These are phyloP conservation scores for Aphidius colemani DNA, from an alignment of 2,888 invertebrate genomes.

Conservation along the genomic window DNA sequence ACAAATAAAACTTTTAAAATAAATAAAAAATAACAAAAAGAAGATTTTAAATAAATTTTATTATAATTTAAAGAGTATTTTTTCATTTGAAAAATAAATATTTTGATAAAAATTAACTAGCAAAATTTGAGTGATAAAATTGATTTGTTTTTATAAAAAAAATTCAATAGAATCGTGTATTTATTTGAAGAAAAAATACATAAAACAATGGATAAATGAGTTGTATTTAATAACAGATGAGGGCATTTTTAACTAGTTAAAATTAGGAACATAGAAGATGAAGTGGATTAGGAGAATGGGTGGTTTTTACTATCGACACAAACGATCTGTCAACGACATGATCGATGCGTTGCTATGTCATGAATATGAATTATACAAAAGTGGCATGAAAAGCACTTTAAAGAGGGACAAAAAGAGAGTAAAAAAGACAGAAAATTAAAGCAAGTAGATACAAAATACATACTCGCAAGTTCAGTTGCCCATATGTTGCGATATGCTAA, in stretches of 20 bases:
- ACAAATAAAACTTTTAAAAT: no score
- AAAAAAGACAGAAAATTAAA: conserved; percentile 4
- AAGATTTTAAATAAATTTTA: no score
- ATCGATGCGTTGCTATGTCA: conserved; percentile 26
- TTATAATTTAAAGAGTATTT: no score
- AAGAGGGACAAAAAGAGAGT: conserved; percentile 4
- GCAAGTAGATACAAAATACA: background rate
- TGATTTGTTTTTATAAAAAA: no score
- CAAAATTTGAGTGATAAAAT: no score
- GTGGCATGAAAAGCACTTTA: conserved; percentile 1
- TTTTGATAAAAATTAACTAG: no score
- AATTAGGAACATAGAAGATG: conserved; percentile 19
- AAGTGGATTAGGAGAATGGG: conserved; percentile 19
- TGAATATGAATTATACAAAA: conserved; percentile 10
- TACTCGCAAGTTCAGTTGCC: conserved; percentile 4
- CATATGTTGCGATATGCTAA: conserved; percentile 29
- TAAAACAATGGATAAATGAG: conserved; percentile 24
- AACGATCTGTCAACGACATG: conserved; percentile 29
- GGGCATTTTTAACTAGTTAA: conserved; percentile 6
- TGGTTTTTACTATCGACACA: conserved; percentile 23
- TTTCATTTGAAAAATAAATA: no score
- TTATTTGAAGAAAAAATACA: no score
- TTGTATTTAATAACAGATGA: conserved; percentile 29
- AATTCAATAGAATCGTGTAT: no score
- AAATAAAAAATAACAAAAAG: no score